Evolutionary conservation across 2,113 vertebrate genomes (phyloP), one percentile per base, ranked within the genome.

Genomic region (Triplophysa tibetana): DNA sequence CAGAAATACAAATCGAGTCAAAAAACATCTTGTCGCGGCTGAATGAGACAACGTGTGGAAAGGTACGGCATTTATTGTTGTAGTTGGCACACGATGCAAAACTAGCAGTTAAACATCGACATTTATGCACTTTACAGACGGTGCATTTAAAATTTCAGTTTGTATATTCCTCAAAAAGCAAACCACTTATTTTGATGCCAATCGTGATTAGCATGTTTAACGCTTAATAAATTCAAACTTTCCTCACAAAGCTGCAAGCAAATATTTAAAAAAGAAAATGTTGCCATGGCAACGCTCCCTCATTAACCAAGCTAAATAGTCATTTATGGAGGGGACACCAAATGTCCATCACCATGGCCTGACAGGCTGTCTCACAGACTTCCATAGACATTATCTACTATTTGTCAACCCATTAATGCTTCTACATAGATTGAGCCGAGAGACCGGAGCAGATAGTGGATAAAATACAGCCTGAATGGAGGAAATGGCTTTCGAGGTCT

Each of bases 401-500:
- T 61, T 74, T 48, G 69, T 74, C 70, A 21, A 52, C 21, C 45
- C 50, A 68, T 60, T 60, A 78, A 21, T 16, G 14, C 52, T 21
- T 72, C 13, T 29, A 56, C 43, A 52, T n/a, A 68, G 63, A 52
- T 62, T 79, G 29, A 54, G 68, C 54, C 26, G 2, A 79, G 1
- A 24, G 29, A 64, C 14, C 43, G 29, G 54, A 24, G 66, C 26
- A 45, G 56, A 79, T 50, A 48, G 24, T 61, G 67, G 13, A 52
- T 70, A 14, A 79, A 79, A 70, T 17, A 52, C 21, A n/a, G 82
- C 54, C 77, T 93, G 90, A 33, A 54, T 12, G 26, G 38, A 63
- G 58, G 41, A 75, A 75, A 75, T 75, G 58, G 41, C 73, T 63
- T 38, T 43, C 45, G 21, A 61, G 54, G 54, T 74, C 54, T 73